Conservation (phyloP, 2,113 vertebrate genomes). For the Fulmarus glacialis region DNA sequence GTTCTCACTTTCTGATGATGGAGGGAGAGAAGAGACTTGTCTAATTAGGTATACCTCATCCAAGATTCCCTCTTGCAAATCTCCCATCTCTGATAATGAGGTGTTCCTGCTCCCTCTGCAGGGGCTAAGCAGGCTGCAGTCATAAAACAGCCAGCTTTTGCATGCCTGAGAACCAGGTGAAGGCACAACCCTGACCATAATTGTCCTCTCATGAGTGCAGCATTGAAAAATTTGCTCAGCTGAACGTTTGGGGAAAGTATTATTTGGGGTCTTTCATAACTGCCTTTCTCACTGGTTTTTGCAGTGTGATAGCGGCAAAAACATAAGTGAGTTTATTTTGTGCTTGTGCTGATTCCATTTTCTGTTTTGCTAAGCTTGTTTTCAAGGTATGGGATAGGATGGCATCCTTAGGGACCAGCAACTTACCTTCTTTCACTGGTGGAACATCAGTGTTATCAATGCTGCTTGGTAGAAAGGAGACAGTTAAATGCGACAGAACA, state of each 20-base stretch:
- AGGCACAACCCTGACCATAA: background rate
- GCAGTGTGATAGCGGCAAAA: background rate
- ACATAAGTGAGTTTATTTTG: background rate
- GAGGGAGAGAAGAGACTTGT: background rate
- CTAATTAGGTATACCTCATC: constrained; percentile 14
- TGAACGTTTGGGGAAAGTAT: background rate
- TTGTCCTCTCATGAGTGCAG: background rate
- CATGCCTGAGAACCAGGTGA: background rate
- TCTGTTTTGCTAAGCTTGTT: background rate
- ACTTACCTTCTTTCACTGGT: background rate
- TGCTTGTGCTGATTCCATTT: background rate
- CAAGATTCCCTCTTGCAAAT: background rate
- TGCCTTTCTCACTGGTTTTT: background rate
- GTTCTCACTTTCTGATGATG: background rate
- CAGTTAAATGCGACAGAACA: background rate
- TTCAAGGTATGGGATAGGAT: background rate
- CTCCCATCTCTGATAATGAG: constrained; percentile 49
- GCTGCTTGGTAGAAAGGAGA: background rate
- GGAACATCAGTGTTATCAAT: background rate
- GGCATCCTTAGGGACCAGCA: background rate
- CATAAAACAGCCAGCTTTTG: background rate
- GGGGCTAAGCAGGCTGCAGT: constrained; percentile 60
- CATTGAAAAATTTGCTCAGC: background rate
- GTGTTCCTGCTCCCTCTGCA: constrained; percentile 67
- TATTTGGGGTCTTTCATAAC: background rate